A percentile compares a stretch with the other conserved stretches of the same genome.
phyloP scores from a whole-genome alignment of 35 echinoderm and acorn worm genomes.

The Heliocidaris erythrogramma region DNA sequence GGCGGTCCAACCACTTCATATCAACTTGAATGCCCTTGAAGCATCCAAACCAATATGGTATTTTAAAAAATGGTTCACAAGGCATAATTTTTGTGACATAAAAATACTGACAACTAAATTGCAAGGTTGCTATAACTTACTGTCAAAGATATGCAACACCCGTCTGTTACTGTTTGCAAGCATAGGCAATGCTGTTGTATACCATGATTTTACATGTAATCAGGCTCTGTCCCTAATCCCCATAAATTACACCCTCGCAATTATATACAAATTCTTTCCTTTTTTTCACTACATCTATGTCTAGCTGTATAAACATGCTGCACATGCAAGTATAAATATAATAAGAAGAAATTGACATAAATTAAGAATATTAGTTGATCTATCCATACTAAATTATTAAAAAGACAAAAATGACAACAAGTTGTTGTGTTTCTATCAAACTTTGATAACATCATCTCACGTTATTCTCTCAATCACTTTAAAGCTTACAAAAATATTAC shows the following conservation, averaged over 20 bases:
- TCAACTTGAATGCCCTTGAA: no score
- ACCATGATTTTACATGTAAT: not conserved
- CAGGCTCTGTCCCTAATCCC: not conserved
- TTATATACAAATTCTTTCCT: not conserved
- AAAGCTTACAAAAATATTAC: not conserved
- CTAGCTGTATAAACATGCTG: not conserved
- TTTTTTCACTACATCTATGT: not conserved
- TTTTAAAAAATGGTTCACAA: no score
- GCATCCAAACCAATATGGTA: no score
- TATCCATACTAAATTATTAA: not conserved
- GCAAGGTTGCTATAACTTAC: no score
- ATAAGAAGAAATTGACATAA: not conserved
- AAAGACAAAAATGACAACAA: not conserved
- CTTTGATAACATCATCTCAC: not conserved
- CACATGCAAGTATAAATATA: not conserved
- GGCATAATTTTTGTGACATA: no score
- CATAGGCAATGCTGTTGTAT: no score
- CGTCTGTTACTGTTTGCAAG: no score
- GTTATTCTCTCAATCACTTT: not conserved
- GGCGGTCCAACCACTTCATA: no score
- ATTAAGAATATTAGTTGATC: not conserved
- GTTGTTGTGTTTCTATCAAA: not conserved
- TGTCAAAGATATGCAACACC: no score
- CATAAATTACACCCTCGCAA: not conserved
- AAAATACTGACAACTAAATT: no score